Evolutionary conservation across 2,888 invertebrate genomes (phyloP).

Genomic region (Leucophenga maculata): DNA sequence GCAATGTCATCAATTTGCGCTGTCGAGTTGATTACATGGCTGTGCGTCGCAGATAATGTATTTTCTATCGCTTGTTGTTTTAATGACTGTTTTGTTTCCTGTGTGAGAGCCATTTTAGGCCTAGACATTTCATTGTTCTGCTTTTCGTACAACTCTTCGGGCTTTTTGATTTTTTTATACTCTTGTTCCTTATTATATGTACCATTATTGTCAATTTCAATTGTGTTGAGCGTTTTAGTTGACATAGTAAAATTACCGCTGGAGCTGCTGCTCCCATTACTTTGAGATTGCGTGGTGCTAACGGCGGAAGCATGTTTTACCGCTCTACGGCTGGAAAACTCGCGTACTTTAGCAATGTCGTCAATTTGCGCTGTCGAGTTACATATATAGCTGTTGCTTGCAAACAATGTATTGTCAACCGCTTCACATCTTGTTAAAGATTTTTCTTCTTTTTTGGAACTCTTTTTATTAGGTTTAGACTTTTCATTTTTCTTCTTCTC

Average conservation of each 20-base stretch:
- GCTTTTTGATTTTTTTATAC: constrained; percentile 18
- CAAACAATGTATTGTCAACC: constrained; percentile 47
- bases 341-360: constrained; percentile 37
- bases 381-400: constrained; percentile 46
- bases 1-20: constrained; percentile 47
- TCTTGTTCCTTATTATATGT: constrained; percentile 37
- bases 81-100: background rate
- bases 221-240: too few relatives aligned
- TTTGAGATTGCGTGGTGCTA: constrained; percentile 18
- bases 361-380: constrained; percentile 59
- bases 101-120: constrained; percentile 15
- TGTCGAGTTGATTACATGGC: constrained; percentile 60
- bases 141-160: background rate
- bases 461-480: background rate
- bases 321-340: constrained; percentile 7
- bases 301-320: constrained; percentile 16
- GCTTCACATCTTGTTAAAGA: constrained; percentile 6
- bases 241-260: too few relatives aligned
- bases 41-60: constrained; percentile 45
- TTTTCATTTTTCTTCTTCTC: background rate
- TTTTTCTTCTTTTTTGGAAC: constrained; percentile 18
- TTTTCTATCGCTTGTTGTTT: constrained; percentile 36
- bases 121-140: background rate
- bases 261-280: background rate
- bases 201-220: too few relatives aligned